Base-by-base conservation (phyloP, 2,888 invertebrate genomes). In the Barypeithes pellucidus region DNA sequence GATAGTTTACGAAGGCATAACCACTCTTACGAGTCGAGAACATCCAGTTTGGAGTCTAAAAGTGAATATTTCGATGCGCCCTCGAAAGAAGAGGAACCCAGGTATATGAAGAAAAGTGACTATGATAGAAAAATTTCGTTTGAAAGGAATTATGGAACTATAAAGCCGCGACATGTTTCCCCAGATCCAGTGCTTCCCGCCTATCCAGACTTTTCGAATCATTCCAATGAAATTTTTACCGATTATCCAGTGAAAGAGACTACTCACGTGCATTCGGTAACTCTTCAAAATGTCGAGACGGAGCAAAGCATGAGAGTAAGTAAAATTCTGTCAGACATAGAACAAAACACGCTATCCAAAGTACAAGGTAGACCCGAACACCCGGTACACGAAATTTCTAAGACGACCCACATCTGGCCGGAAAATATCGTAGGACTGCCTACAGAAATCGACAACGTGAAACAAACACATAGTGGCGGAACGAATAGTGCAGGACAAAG, bases 251-350 rank as follows among this genome's bases (percentile, higher is more conserved):
- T 80, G 72, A 91, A 89, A 80, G 89, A 89, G 77, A 87, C 88
- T 0, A 89, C 90, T 11, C 84, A 92, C 52, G 89, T 91, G 67
- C 54, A 57, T 83, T 90, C 91, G 0, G 90, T 92, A 12, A 92
- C 91, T 79, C 85, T 92, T 72, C 92, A 92, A 83, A 90, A 92
- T 84, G 92, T 93, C 0, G 92, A 92, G 85, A 88, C 92, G 59
- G 92, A 92, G 78, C 90, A 90, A 65, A 90, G 89, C 77, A 82
- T 85, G 1, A 88, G 89, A 16, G 88, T 88, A 4, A 85, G 89
- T 72, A 87, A 89, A 2, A 87, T 89, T 12, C 86, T 89, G 74
- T 88, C 88, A 24, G 82, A 81, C 74, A 81, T 85, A 61, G 89
- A 90, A 76, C 89, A 89, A 75, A 87, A 88, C 74, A 84, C 85